Evolutionary conservation across 1,140 invertebrate species (phyloP), one percentile per base, ranked within the genome.

Genomic region (Drosophila dunni): DNA sequence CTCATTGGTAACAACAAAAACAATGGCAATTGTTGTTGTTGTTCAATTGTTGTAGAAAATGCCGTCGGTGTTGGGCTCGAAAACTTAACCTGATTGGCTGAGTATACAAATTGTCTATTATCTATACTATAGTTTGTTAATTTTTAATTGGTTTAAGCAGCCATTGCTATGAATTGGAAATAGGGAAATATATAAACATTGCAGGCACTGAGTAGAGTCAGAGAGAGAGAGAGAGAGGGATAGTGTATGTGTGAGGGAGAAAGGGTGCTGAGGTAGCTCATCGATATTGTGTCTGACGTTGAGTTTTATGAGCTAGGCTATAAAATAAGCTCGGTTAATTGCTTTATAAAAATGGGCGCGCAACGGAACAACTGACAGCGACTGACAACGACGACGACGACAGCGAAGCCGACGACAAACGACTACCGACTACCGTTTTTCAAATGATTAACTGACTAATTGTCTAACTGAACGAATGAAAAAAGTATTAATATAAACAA

Each of bases 251-350:
- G 13, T 20, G 45, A 46, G 38, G 33, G 13, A n/a, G 36, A n/a
- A 3, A 29, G 15, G 17, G 46, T 15, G 53, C 10, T 50, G 57
- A 51, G 20, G 15, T 17, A 38, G 50, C 57, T 73, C 69, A 76
- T 74, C 64, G 63, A 77, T 74, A 77, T 42, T 63, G 65, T 63
- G 65, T 73, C 51, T 57, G 62, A 61, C 57, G 72, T 71, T 77
- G 57, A 76, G 53, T 88, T 88, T 89, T 89, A 80, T 89, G 68
- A 82, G 78, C 61, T 36, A 53, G 69, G 77, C 80, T 73, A 88
- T 88, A 89, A 88, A 88, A 89, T 81, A 81, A 81, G 80, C 84
- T 57, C 74, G 63, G 69, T 89, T 88, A 89, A 89, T 88, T 84
- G 67, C 80, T 84, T 80, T 81, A 89, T 86, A 86, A 79, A 85